Evolutionary conservation across 1,140 invertebrate genomes (phyloP), one percentile per base, ranked within the genome.

Genomic region (Lutraria rhynchaena): DNA sequence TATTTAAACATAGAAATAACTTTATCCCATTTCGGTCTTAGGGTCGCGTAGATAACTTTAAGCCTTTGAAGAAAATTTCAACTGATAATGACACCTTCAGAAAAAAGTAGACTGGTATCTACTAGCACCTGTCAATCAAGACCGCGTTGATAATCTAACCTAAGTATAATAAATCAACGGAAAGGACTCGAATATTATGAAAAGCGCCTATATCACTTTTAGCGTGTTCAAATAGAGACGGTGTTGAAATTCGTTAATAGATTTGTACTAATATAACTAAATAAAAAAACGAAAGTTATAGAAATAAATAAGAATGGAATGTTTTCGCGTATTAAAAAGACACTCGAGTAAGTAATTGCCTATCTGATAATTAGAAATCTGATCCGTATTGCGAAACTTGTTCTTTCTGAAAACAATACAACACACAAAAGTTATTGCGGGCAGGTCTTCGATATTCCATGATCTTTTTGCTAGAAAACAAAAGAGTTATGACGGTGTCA

Each of bases 201-300:
- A 65, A 61, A 65, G 61, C 22, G 41, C 46, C 33, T 22, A 46
- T 65, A 65, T 65, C 61, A 46, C 1, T 65, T 65, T 27, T 44
- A 65, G 46, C 22, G 61, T 37, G 61, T 65, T 65, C 61, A 65
- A 65, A 22, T 46, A 37, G 61, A 44, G 61, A 65, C 61, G 41
- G 33, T 46, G 4, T 37, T 22, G 37, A 65, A 61, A 65, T 35
- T 4, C 27, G 22, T n/a, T 65, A 65, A 65, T 65, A 65, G 61
- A 65, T 44, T 65, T 22, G 61, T 65, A 65, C 61, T 15, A 41
- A 41, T 41, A 15, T 41, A 41, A 41, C 5, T 41, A 41, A 41
- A 41, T 41, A 41, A 41, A 5, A 15, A 7, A 41, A 41, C 15
- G 15, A 41, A 41, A 15, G 15, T 15, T 41, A 15, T 15, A 15